phyloP scores from a whole-genome alignment of 1,140 invertebrate species.

The Habropoda laboriosa region DNA sequence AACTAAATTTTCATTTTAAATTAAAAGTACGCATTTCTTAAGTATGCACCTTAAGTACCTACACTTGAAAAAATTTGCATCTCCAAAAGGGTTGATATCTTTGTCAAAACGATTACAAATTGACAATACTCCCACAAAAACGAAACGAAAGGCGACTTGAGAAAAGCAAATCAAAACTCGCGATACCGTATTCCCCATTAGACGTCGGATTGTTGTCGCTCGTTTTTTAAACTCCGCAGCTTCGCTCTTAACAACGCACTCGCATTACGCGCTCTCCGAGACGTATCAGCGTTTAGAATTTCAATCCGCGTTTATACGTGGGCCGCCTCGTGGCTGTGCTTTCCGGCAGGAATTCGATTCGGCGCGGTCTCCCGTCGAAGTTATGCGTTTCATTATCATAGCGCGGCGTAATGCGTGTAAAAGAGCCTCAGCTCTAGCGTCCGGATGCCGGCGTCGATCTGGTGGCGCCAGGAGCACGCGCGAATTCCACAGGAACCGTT shows the following conservation, averaged over 20 bases:
- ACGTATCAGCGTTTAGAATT: constrained; percentile 16
- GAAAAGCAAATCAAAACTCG: no score
- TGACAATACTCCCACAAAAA: no score
- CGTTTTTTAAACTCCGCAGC: neutral
- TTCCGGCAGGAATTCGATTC: constrained; percentile 8
- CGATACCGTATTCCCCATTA: no score
- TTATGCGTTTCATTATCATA: constrained; percentile 42
- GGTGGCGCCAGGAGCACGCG: constrained; percentile 34
- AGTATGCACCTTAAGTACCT: no score
- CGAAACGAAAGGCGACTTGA: no score
- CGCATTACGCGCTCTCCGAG: neutral
- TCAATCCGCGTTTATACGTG: neutral
- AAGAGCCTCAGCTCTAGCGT: constrained; percentile 1
- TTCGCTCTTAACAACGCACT: neutral
- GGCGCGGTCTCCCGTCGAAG: neutral
- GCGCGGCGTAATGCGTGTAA: constrained; percentile 14
- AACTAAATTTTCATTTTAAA: no score
- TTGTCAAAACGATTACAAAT: no score
- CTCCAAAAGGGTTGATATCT: no score
- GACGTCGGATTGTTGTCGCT: neutral
- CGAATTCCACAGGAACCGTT: constrained; percentile 21
- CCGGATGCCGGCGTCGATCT: neutral
- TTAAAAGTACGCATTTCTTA: no score
- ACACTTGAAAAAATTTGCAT: no score
- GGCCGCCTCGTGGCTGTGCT: neutral